Evolutionary conservation across 2,888 invertebrate genomes (phyloP), one percentile per base, ranked within the genome.

Genomic region (Sipha maydis): DNA sequence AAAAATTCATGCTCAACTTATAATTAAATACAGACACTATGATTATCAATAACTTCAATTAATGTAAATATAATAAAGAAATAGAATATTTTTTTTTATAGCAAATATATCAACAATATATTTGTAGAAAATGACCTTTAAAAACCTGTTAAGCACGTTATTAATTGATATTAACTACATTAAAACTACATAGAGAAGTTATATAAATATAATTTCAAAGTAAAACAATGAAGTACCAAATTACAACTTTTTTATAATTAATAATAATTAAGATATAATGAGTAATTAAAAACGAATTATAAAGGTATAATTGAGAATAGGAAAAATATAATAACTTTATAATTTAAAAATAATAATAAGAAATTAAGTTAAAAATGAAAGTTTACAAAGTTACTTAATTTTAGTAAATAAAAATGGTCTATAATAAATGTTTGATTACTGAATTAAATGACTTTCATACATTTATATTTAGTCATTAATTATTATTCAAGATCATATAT

Each of bases 61-160:
- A 48, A 48, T 48, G 48, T 48, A 48, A 48, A 48, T 48, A 48
- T 48, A 48, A 48, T 14, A 14, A 14, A 48, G 11, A 83, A 83
- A 83, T 31, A 71, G 54, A 56, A 75, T 75, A n/a, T n/a, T n/a
- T n/a, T n/a, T n/a, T n/a, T n/a, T n/a, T n/a, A n/a, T n/a, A n/a
- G n/a, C n/a, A n/a, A n/a, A n/a, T n/a, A n/a, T n/a, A n/a, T n/a
- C n/a, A n/a, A n/a, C n/a, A n/a, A 56, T 28, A 76, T 61, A 54
- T 56, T 56, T 21, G 28, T 71, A 38, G 11, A 31, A 71, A 85
- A 71, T 79, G 85, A 86, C 79, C 85, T 86, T 21, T 25, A 61
- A 38, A 78, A 86, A 79, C 78, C 56, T 54, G 79, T 71, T 86
- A 19, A 25, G 34, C 11, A 69, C 78, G 31, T 54, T 41, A 78